Evolutionary conservation across 2,113 vertebrate species (phyloP), one percentile per base, ranked within the genome.

Genomic region (Cinclus mexicanus): DNA sequence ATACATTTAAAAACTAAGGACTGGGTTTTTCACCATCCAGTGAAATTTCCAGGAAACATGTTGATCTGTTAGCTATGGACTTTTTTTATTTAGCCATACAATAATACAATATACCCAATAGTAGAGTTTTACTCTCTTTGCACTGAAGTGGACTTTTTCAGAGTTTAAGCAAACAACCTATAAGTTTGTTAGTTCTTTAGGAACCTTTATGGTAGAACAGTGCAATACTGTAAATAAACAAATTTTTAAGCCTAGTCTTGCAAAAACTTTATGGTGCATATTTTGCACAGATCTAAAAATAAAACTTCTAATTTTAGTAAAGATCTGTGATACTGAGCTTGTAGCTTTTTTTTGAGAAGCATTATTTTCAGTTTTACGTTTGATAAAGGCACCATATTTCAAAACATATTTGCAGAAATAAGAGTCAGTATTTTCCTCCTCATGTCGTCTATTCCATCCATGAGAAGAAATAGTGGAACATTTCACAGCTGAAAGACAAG

Each of bases 361-460:
- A 25, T 74, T 86, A 39, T 72, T 77, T 78, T 78, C 19, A 52
- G 16, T 31, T 64, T 24, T 56, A 11, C 3, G 0, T 64, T 91
- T 87, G 22, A 84, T 41, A 87, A 89, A 81, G 28, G 21, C 19
- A 52, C 24, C 25, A 14, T 84, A 71, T 75, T 89, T 78, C 23
- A 67, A 89, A 86, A 68, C 37, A 33, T 49, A 90, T 81, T 91
- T 89, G 23, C n/a, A 76, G 69, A 78, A 31, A 64, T 39, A 87
- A 82, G 41, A 92, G 61, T 78, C 83, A 89, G 9, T 94, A 82
- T 94, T 95, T 92, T 92, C 31, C 33, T 94, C 23, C 44, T 83
- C 3, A 3, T 84, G 57, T 13, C 69, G 87, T 84, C 72, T 83
- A 42, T 61, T 78, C 46, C n/a, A 87, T 80, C 57, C 67, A 23